These are phyloP conservation scores for Spinus pinus DNA, from an alignment of 2,797 vertebrate species.

Conservation along the genomic window DNA sequence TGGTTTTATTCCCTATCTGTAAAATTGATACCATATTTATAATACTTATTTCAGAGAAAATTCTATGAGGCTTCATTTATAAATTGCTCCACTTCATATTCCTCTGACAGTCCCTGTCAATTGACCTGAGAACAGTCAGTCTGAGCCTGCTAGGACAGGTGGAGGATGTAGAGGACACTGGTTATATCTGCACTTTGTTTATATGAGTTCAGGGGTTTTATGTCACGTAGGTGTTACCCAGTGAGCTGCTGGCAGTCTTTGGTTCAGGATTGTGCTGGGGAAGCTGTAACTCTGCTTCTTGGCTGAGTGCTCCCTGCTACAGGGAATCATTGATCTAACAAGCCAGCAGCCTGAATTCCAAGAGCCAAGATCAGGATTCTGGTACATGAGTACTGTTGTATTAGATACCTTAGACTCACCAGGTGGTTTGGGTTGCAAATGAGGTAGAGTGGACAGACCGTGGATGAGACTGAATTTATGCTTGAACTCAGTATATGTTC, in stretches of 20 bases:
- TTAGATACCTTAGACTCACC: not conserved
- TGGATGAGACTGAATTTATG: not conserved
- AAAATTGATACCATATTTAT: not conserved
- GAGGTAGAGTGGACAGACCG: not conserved
- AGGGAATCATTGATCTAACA: not conserved
- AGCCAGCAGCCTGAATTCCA: not conserved
- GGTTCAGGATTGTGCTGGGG: not conserved
- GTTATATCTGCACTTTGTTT: not conserved
- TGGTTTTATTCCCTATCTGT: not conserved
- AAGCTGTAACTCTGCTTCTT: not conserved
- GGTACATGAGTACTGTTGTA: not conserved
- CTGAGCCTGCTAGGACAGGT: not conserved
- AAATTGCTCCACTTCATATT: not conserved
- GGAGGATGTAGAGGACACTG: not conserved
- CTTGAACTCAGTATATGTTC: not conserved
- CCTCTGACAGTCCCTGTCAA: not conserved
- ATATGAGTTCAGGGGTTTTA: not conserved
- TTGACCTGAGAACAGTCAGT: not conserved
- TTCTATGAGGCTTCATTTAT: not conserved
- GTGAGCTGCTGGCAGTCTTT: not conserved
- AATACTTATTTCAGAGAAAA: not conserved
- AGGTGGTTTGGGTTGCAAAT: not conserved
- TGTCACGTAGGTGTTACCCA: not conserved
- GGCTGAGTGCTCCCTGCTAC: not conserved
- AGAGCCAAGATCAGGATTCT: not conserved